A percentile compares a stretch with the other conserved stretches of the same genome.
These are phyloP conservation scores for Ivindomyrus marchei DNA, from an alignment of 2,113 vertebrate genomes.

Conservation along the genomic window DNA sequence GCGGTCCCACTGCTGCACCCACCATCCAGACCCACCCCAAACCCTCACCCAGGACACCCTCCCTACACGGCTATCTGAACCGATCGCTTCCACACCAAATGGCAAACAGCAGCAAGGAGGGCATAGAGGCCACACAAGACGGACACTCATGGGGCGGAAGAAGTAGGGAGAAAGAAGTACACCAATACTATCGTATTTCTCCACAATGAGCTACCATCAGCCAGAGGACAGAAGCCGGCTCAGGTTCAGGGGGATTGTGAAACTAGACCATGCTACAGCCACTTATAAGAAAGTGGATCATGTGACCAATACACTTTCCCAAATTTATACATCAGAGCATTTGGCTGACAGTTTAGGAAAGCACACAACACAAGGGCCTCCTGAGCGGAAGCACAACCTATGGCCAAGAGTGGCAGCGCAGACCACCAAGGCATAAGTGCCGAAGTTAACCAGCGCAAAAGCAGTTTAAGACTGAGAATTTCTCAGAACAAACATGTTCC, in stretches of 20 bases:
- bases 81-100: constrained; percentile 19
- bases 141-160: background rate
- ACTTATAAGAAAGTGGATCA: background rate
- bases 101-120: background rate
- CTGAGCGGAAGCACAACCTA: background rate
- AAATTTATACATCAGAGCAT: background rate
- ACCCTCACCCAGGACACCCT: background rate
- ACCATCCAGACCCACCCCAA: background rate
- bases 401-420: background rate
- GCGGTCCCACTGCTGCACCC: background rate
- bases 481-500: background rate
- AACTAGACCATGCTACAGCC: background rate
- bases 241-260: background rate
- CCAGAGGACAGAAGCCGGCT: background rate
- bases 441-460: background rate
- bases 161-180: background rate
- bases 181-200: background rate
- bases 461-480: background rate
- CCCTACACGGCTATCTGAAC: background rate
- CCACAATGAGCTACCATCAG: background rate
- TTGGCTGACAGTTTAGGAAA: background rate
- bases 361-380: background rate
- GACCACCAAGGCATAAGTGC: background rate
- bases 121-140: background rate
- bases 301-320: background rate